Base-by-base conservation (phyloP, 2,797 vertebrate species). In the Syncerus caffer region DNA sequence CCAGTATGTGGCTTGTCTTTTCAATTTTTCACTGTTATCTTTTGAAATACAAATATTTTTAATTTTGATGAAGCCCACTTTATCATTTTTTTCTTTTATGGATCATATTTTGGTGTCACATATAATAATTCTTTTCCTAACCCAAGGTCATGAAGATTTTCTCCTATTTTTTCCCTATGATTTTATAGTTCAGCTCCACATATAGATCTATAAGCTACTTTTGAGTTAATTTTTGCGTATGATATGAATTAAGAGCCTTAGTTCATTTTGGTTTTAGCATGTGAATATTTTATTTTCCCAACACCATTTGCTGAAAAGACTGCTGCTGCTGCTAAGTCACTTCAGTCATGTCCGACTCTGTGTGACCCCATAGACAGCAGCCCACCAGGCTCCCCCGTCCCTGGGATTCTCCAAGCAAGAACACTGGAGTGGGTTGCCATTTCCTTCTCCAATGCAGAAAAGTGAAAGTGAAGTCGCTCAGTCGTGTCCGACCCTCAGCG, bases 31-130 rank as follows among this genome's bases (percentile, higher is more conserved):
- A 78, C 62, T 87, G 34, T 9, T 14, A 31, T 31, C 85, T 76
- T 96, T 74, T 74, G 14, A 96, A 86, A 57, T n/a, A 11, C 27
- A 67, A 85, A 93, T 50, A 9, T 51, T 90, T 94, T 95, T 92
- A 34, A 94, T 94, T 84, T 87, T 92, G 94, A 87, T 47, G 47
- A 97, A 78, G 55, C 45, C 58, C 31, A 95, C 25, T 47, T 85
- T 93, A 64, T 14, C 47, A 42, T 50, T 58, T 51, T 47, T 89
- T 84, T 42, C 78, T 95, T 88, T 84, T 51, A 87, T 16, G 16
- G 82, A 42, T 38, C 62, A 76, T n/a, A 34, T 93, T 95, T 83
- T 64, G 45, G 31, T 96, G 60, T 85, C 57, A 19, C 55, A 85
- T 55, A 45, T 96, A 90, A 74, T 80, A 95, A 90, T 21, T 91